These are phyloP conservation scores for Mesopsocus fuscifrons DNA, from an alignment of 2,888 invertebrate genomes.

Conservation along the genomic window DNA sequence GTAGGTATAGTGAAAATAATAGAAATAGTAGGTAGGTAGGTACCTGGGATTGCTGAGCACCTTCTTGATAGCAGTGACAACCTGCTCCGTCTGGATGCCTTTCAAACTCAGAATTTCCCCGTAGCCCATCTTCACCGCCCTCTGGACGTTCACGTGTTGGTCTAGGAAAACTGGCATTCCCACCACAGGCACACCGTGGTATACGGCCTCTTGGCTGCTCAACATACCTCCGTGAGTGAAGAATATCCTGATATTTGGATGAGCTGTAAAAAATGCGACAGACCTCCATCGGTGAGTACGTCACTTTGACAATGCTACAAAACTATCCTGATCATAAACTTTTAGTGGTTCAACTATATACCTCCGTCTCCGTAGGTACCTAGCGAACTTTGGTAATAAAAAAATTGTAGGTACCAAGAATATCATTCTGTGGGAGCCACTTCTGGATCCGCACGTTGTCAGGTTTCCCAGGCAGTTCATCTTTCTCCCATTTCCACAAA, in stretches of 20 bases:
- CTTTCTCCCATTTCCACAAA: constrained; percentile 3
- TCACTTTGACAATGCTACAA: no score
- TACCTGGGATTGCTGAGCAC: background rate
- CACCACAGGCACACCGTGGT: constrained; percentile 1
- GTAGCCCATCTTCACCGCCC: background rate
- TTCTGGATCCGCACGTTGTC: constrained; percentile 3
- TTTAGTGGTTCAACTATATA: no score
- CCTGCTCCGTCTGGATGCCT: background rate
- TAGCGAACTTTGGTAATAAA: no score
- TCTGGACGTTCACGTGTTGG: background rate
- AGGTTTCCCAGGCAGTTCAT: constrained; percentile 3
- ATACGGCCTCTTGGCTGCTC: constrained; percentile 4
- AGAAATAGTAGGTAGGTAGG: no score
- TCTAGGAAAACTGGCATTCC: constrained; percentile 4
- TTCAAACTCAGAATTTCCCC: background rate
- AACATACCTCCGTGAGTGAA: constrained; percentile 2
- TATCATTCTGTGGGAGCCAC: constrained; percentile 4
- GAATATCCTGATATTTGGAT: constrained; percentile 2
- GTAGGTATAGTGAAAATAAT: no score
- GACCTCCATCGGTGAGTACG: no score
- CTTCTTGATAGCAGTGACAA: background rate
- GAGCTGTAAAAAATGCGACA: constrained; percentile 1
- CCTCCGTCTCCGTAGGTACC: no score
- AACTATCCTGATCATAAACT: no score
- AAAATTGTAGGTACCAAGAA: constrained; percentile 3